These are phyloP conservation scores for Bubo scandiacus DNA, from an alignment of 2,113 vertebrate species.

Conservation along the genomic window DNA sequence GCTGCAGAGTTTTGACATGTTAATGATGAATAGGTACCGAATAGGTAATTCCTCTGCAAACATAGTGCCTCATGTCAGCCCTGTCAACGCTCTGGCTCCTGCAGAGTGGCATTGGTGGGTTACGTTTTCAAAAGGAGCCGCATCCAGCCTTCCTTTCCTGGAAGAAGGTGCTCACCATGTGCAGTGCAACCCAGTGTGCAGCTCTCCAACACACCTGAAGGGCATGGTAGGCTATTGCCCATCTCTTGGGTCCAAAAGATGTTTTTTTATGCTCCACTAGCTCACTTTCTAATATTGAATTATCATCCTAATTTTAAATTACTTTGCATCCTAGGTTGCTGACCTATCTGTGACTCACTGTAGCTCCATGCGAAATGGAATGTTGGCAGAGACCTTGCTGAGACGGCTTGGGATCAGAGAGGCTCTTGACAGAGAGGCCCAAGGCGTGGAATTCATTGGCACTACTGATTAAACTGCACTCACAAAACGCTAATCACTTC, in stretches of 20 bases:
- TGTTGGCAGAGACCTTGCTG: background rate
- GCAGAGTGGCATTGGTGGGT: background rate
- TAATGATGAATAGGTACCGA: no score
- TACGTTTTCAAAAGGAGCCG: background rate
- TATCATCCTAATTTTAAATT: background rate
- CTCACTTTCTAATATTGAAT: background rate
- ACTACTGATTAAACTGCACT: background rate
- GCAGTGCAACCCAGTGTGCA: rapidly evolving
- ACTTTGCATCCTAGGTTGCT: background rate
- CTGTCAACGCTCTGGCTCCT: background rate
- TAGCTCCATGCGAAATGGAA: background rate
- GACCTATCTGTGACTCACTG: background rate
- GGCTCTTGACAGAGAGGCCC: background rate
- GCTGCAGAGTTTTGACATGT: background rate
- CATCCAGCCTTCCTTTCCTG: background rate
- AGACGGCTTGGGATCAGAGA: background rate
- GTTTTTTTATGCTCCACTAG: background rate
- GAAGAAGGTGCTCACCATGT: background rate
- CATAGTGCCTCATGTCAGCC: background rate
- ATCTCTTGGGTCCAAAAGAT: background rate
- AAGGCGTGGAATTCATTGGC: background rate
- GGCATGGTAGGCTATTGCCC: background rate
- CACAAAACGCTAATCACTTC: background rate
- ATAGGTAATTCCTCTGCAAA: slow-evolving; percentile 22
- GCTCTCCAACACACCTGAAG: background rate